A percentile compares a stretch with the other conserved stretches of the same genome.
These are phyloP conservation scores for Alces alces DNA, from an alignment of 2,113 vertebrate genomes.

Conservation along the genomic window DNA sequence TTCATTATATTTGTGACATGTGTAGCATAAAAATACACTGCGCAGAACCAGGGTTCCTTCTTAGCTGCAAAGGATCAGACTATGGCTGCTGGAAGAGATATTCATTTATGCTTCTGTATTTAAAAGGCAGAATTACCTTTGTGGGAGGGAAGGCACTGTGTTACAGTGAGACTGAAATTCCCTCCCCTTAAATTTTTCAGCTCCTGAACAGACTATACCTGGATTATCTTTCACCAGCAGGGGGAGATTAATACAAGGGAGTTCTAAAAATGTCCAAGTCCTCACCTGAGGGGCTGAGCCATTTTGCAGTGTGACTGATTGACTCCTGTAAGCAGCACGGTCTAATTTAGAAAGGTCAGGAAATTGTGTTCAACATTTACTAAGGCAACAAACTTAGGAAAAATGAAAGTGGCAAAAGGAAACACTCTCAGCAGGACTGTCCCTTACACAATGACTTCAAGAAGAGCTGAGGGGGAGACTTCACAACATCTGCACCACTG, in stretches of 20 bases:
- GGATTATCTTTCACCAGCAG: slow-evolving; percentile 41
- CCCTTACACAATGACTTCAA: not conserved
- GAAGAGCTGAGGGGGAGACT: not conserved
- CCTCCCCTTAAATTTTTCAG: not conserved
- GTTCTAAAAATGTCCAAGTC: not conserved
- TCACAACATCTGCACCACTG: not conserved
- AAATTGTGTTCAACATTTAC: not conserved
- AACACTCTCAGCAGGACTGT: not conserved
- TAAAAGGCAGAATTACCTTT: slow-evolving; percentile 27
- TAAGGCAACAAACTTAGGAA: not conserved
- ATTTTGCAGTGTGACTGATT: not conserved
- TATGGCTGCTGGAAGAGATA: not conserved
- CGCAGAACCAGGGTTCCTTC: not conserved
- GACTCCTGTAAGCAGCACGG: not conserved
- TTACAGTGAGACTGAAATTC: not conserved
- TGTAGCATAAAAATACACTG: not conserved
- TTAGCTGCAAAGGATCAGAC: not conserved
- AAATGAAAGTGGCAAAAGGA: slow-evolving; percentile 20
- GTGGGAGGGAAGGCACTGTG: slow-evolving; percentile 7
- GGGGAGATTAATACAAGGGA: slow-evolving; percentile 35
- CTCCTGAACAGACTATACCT: not conserved
- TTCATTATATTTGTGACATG: not conserved
- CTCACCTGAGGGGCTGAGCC: not conserved
- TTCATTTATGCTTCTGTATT: slow-evolving; percentile 19
- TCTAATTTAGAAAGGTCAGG: slow-evolving; percentile 20